phyloP scores from a whole-genome alignment of 2,113 vertebrate species.

The Dendropsophus ebraccatus region DNA sequence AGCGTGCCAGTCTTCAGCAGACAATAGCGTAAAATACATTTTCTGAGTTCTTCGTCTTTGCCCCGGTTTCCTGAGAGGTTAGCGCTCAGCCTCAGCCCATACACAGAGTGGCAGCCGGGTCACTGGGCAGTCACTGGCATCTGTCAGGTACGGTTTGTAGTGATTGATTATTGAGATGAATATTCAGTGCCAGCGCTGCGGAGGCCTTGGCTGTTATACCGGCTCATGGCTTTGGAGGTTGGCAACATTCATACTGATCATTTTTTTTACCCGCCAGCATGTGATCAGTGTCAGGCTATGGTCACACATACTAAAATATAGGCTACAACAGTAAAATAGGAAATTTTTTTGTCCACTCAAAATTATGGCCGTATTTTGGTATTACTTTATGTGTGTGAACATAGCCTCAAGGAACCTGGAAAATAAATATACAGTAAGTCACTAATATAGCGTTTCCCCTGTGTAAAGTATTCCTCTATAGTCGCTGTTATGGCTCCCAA shows the following conservation, averaged over 20 bases:
- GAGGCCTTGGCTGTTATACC: background rate
- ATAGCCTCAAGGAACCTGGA: too few relatives aligned
- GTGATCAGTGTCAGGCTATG: background rate
- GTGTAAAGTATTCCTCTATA: too few relatives aligned
- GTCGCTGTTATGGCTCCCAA: too few relatives aligned
- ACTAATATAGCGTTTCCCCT: too few relatives aligned
- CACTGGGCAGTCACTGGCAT: constrained; percentile 3
- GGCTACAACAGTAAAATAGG: too few relatives aligned
- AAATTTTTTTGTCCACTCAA: too few relatives aligned
- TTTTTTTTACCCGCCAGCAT: background rate
- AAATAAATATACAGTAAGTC: too few relatives aligned
- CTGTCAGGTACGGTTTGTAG: background rate
- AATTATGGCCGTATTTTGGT: too few relatives aligned
- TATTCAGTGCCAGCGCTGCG: background rate
- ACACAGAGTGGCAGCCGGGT: background rate
- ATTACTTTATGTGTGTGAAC: too few relatives aligned
- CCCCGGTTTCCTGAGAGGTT: background rate
- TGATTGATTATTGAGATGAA: background rate
- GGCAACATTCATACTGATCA: too few relatives aligned
- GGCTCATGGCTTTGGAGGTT: background rate
- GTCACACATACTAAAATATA: too few relatives aligned
- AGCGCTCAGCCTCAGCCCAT: background rate
- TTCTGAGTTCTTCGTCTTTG: background rate
- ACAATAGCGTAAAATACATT: background rate
- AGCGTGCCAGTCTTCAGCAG: background rate